Evolutionary conservation across 2,888 invertebrate genomes (phyloP).

Genomic region (Scaptomyza cyrtandrae): DNA sequence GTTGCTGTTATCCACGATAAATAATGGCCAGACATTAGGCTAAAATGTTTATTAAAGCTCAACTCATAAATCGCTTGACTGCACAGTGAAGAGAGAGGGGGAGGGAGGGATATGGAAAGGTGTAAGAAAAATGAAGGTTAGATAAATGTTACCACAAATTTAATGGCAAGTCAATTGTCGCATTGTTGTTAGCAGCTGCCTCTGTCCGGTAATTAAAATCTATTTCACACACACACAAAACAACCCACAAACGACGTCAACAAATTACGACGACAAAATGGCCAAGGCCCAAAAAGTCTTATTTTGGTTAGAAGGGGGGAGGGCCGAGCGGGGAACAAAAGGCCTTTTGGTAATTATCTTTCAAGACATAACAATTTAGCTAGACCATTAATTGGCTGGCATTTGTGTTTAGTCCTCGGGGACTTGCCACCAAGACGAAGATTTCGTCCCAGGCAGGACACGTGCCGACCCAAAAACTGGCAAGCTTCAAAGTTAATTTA

Average conservation of each 20-base stretch:
- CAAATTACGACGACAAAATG: slow-evolving; percentile 52
- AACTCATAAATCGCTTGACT: slow-evolving; percentile 57
- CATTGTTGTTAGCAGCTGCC: slow-evolving; percentile 67
- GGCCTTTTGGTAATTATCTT: slow-evolving; percentile 77
- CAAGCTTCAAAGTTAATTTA: slow-evolving; percentile 69
- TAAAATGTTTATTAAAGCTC: slow-evolving; percentile 79
- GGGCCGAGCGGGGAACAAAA: slow-evolving; percentile 16
- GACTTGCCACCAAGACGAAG: slow-evolving; percentile 40
- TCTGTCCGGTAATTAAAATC: slow-evolving; percentile 78
- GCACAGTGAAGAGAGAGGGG: slow-evolving; percentile 2
- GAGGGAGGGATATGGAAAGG: neutral
- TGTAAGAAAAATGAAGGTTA: slow-evolving; percentile 5
- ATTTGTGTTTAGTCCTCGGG: slow-evolving; percentile 28
- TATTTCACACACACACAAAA: slow-evolving; percentile 62
- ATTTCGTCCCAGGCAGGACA: slow-evolving; percentile 52
- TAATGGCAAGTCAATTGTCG: slow-evolving; percentile 69
- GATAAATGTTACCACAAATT: slow-evolving; percentile 61
- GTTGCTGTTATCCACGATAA: slow-evolving; percentile 53
- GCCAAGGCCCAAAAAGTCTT: slow-evolving; percentile 17
- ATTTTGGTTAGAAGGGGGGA: slow-evolving; percentile 5
- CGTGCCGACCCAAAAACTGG: slow-evolving; percentile 48
- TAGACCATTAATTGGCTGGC: slow-evolving; percentile 70
- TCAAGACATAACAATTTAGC: slow-evolving; percentile 82
- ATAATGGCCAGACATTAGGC: slow-evolving; percentile 74
- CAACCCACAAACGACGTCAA: slow-evolving; percentile 62